Evolutionary conservation across 2,888 invertebrate species (phyloP), one percentile per base, ranked within the genome.

Genomic region (Rhagium mordax): DNA sequence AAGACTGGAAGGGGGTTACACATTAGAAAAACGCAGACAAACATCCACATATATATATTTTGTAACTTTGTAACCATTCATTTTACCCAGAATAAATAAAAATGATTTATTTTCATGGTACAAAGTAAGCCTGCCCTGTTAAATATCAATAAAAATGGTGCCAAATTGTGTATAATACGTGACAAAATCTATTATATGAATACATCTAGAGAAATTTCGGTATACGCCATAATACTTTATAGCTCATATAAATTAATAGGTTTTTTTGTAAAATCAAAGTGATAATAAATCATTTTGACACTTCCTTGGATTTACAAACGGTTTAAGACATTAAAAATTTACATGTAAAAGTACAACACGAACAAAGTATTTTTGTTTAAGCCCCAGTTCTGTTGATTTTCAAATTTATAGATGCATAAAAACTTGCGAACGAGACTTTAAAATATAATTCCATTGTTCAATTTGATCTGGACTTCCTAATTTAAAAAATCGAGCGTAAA

Each of bases 41-140:
- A n/a, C n/a, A n/a, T n/a, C n/a, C n/a, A n/a, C n/a, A n/a, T n/a
- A n/a, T n/a, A n/a, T n/a, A n/a, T 13, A 41, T 13, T 41, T 16
- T 29, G 33, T 29, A 15, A 59, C 59, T 16, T 59, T 59, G 59
- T 59, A 29, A 29, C 29, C 16, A 15, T 20, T 29, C 33, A 29
- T n/a, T 10, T 16, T 59, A 33, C 7, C 4, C 55, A n/a, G 7
- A 21, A 55, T 4, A 59, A 10, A 59, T 59, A 29, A 33, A 59
- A 59, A 59, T 59, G 59, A 59, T 59, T 59, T 59, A 59, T 29
- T 59, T 59, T 33, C 33, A 3, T 55, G 5, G 15, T 29, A 16
- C 27, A 29, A 33, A 59, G 29, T 59, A 59, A 7, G 13, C 41
- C 4, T n/a, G 41, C 13, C 8, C 59, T 59, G 18, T 57, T 57